Base-by-base conservation (phyloP, 1,140 invertebrate genomes). In the Caenorhabditis tropicalis region DNA sequence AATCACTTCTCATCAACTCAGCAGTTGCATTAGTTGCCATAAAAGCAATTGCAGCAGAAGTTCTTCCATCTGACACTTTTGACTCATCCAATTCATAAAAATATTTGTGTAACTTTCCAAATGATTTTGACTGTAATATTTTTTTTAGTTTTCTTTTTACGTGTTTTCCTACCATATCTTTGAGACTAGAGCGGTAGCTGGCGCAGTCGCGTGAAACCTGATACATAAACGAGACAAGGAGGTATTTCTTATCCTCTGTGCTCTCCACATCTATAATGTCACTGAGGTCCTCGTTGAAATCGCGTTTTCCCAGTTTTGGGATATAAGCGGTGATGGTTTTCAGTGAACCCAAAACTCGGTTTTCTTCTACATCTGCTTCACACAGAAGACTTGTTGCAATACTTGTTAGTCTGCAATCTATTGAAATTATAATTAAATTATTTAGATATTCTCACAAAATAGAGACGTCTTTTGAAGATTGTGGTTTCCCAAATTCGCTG, bases 21-120 rank as follows among this genome's bases (percentile, higher is more conserved):
- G 70, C 33, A 21, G 65, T 84, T 9, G 51, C 51, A 48, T 84
- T 84, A 6, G 83, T 79, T 56, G 58, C 83, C 83, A 84, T 84
- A 58, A 79, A 84, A 1, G 83, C 83, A 33, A 84, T 58, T 0
- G 83, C 70, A 33, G 83, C 83, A 24, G 65, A 27, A 1, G 65
- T 36, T 29, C 83, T 65, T 31, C 65, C 58, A 80, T 84, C 83
- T 16, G 48, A 27, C 6, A 39, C 58, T 24, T 24, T 24, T 2
- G 39, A 43, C 2, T 84, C 83, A 53, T 80, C 79, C 53, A 84
- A 36, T 29, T 16, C 29, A 31, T 84, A 84, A 21, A 84, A 84
- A 33, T 79, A 43, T 43, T 43, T 84, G 19, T 84, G 65, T 1
- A 84, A 43, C 24, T 74, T 39, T 31, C 65, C 65, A 24, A 74